A percentile compares a stretch with the other conserved stretches of the same genome.
Evolutionary conservation across 64 coral and sea anemone genomes (phyloP).

Genomic region (Stylophora pistillata): DNA sequence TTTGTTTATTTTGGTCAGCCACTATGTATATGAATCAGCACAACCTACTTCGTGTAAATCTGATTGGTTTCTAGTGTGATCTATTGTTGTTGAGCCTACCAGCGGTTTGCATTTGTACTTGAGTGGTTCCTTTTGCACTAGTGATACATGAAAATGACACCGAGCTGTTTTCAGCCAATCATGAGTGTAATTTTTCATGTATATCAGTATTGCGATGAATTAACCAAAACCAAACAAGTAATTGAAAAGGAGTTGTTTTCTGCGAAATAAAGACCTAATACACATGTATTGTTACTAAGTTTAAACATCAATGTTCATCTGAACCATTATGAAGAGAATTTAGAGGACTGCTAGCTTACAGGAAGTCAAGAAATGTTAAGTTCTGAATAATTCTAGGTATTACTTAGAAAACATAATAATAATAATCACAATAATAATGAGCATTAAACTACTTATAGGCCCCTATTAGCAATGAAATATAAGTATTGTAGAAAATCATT

Average conservation of each 20-base stretch:
- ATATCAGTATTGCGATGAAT: slow-evolving; percentile 10
- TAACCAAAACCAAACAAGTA: background rate
- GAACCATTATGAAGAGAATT: too few species aligned
- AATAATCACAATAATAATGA: too few species aligned
- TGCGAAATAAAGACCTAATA: background rate
- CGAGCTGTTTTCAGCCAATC: background rate
- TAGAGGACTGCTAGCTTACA: too few species aligned
- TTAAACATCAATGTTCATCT: slow-evolving; percentile 1
- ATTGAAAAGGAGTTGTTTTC: background rate
- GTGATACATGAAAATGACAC: slow-evolving; percentile 11
- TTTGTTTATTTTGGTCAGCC: slow-evolving; percentile 11
- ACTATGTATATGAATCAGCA: background rate
- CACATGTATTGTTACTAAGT: slow-evolving; percentile 11
- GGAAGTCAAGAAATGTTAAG: too few species aligned
- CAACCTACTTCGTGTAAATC: slow-evolving; percentile 12
- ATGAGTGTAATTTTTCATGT: slow-evolving; percentile 12
- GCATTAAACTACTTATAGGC: too few species aligned
- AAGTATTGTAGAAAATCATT: too few species aligned
- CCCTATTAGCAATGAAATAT: too few species aligned
- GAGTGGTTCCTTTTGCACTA: slow-evolving; percentile 5
- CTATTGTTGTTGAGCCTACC: background rate
- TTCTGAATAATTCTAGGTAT: too few species aligned
- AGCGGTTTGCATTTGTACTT: background rate
- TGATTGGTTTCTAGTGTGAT: slow-evolving; percentile 11
- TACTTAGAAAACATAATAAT: too few species aligned